phyloP scores from a whole-genome alignment of 2,113 vertebrate genomes.

The Bettongia penicillata region DNA sequence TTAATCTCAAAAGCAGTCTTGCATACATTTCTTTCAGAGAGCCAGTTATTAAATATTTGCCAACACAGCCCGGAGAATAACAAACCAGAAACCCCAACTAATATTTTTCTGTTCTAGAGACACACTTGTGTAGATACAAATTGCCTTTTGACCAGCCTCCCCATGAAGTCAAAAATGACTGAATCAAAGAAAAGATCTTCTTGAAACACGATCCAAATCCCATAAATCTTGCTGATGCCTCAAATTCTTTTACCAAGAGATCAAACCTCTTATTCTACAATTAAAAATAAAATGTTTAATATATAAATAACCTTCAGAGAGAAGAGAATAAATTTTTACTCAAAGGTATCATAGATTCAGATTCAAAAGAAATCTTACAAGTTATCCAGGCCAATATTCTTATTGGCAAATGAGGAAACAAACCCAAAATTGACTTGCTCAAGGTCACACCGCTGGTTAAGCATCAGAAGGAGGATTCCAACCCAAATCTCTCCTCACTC shows the following conservation, averaged over 20 bases:
- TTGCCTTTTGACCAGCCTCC: background rate
- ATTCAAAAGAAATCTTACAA: background rate
- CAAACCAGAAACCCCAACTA: background rate
- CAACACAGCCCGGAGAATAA: background rate
- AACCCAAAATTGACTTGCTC: background rate
- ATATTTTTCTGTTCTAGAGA: background rate
- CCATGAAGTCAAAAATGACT: background rate
- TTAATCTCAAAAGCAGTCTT: background rate
- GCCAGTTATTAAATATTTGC: background rate
- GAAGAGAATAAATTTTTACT: background rate
- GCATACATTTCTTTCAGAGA: background rate
- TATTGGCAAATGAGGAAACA: background rate
- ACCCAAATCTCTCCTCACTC: background rate
- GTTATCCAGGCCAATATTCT: background rate
- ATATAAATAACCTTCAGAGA: background rate
- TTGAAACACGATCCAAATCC: background rate
- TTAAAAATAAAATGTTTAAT: background rate
- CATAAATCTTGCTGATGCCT: background rate
- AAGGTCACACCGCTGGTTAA: background rate
- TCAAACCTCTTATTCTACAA: background rate
- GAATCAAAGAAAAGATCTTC: background rate
- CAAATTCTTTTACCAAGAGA: background rate
- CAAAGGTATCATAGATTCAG: background rate
- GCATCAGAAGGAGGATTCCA: background rate
- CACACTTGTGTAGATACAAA: background rate